A percentile compares a stretch with the other conserved stretches of the same genome.
Evolutionary conservation across 2,888 invertebrate species (phyloP).

Genomic region (Oegoconia quadripuncta): DNA sequence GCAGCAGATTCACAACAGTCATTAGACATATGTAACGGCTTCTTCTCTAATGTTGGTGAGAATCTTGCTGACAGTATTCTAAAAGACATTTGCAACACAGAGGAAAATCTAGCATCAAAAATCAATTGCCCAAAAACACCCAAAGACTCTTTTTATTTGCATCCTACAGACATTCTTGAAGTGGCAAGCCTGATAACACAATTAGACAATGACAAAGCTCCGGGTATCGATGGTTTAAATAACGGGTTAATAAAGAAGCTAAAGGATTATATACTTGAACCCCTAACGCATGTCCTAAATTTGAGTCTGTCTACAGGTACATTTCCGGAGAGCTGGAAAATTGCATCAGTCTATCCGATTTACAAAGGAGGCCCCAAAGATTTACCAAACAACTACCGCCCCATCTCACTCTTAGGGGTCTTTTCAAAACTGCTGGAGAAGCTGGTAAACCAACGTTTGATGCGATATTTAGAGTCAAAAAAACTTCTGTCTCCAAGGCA

Average conservation of each 20-base stretch:
- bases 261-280: background rate
- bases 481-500: too few relatives aligned
- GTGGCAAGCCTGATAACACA: background rate
- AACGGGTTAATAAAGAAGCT: background rate
- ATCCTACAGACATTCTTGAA: background rate
- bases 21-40: background rate
- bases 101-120: background rate
- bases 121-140: background rate
- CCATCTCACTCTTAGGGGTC: background rate
- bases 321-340: background rate
- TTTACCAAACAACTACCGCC: too few relatives aligned
- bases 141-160: background rate
- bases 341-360: background rate
- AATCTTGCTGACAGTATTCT: background rate
- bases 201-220: background rate
- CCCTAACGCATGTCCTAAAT: background rate
- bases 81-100: background rate
- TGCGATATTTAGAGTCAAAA: background rate
- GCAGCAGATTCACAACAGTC: background rate
- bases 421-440: slow-evolving; percentile 3
- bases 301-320: background rate
- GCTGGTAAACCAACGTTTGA: background rate
- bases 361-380: background rate
- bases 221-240: background rate
- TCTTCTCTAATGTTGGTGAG: background rate